These are phyloP conservation scores for Apotomis turbidana DNA, from an alignment of 2,888 invertebrate species.

Conservation along the genomic window DNA sequence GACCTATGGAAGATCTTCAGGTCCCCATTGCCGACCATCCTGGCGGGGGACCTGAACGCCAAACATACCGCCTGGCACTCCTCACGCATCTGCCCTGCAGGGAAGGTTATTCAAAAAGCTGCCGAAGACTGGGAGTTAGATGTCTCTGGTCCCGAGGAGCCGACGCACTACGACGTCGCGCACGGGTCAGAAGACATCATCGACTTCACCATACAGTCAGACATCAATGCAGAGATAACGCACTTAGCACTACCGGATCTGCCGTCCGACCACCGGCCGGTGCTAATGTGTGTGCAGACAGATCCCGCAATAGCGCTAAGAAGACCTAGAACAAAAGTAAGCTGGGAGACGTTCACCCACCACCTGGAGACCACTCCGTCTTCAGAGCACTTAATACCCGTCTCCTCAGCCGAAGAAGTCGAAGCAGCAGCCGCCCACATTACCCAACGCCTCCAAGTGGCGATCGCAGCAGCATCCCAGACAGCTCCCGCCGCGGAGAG, in stretches of 20 bases:
- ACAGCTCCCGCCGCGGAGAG: slow-evolving; percentile 12
- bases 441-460: background rate
- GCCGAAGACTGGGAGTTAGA: background rate
- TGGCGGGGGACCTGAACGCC: no score
- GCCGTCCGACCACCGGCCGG: no score
- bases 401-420: background rate
- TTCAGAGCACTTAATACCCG: background rate
- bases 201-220: background rate
- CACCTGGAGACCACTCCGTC: slow-evolving; percentile 2
- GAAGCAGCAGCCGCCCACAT: background rate
- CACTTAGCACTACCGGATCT: background rate
- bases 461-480: background rate
- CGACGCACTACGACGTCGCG: no score
- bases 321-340: background rate
- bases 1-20: no score
- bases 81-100: background rate
- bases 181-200: background rate
- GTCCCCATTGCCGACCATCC: background rate
- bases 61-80: background rate
- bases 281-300: no score
- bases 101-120: background rate
- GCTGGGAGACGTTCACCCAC: slow-evolving; percentile 21
- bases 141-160: background rate
- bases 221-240: background rate
- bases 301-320: background rate